Evolutionary conservation across 2,888 invertebrate species (phyloP).

Genomic region (Slavum lentiscoides): DNA sequence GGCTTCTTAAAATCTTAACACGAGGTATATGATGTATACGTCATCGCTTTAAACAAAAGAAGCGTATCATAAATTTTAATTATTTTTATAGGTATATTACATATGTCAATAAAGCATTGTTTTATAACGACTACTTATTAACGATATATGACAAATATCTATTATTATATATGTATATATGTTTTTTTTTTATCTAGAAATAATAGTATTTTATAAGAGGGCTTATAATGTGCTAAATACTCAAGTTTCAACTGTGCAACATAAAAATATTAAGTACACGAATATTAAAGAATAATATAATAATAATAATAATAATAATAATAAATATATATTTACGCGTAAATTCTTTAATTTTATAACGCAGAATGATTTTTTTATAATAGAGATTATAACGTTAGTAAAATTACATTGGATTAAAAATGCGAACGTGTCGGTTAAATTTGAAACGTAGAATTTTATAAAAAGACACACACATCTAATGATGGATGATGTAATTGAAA

Average conservation of each 20-base stretch:
- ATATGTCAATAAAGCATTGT: background rate
- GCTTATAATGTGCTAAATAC: background rate
- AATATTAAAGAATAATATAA: background rate
- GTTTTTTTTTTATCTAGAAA: conserved; percentile 12
- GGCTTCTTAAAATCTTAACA: too few relatives aligned
- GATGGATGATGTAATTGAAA: too few relatives aligned
- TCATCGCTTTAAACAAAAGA: too few relatives aligned
- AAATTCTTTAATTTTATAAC: background rate
- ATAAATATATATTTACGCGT: background rate
- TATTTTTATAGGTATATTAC: too few relatives aligned
- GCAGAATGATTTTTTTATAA: background rate
- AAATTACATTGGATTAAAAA: too few relatives aligned
- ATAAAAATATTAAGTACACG: background rate
- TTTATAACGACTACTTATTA: background rate
- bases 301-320: background rate
- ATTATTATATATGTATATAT: too few relatives aligned
- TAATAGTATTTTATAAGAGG: conserved; percentile 15
- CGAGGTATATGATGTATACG: too few relatives aligned
- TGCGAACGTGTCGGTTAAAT: too few relatives aligned
- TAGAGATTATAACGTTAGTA: background rate
- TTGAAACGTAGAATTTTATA: too few relatives aligned
- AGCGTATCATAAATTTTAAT: too few relatives aligned
- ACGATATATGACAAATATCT: background rate
- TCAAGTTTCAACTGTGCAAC: conserved; percentile 1
- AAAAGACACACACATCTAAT: too few relatives aligned